Evolutionary conservation across 2,113 vertebrate genomes (phyloP), one percentile per base, ranked within the genome.

Genomic region (Eonycteris spelaea): DNA sequence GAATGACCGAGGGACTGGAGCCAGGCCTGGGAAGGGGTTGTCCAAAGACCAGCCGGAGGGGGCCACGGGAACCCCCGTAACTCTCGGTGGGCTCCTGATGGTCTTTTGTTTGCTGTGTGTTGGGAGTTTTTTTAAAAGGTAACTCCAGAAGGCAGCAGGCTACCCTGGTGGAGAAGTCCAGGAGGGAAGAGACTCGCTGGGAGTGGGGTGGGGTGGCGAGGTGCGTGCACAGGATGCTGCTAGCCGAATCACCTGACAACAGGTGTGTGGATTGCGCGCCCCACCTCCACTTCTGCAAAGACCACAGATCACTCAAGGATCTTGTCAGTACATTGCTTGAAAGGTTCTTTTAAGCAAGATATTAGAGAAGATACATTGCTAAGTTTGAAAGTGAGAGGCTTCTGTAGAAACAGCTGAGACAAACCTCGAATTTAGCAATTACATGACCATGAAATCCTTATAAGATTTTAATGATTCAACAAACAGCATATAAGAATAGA

Each of bases 71-170:
- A 38, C 35, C 71, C 92, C 74, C 5, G 59, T 33, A 18, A 89
- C 91, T 73, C 68, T 65, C 0, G 33, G 38, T 91, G 2, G 8
- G 80, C 61, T 59, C 51, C 2, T 19, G 33, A 48, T 68, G 3
- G 90, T 68, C 97, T 97, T 97, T 97, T 97, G 94, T 96, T 95
- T 95, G 95, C 96, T 96, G 94, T 94, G 96, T 87, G 87, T 33
- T 83, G 48, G 80, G 53, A 61, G 94, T 79, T 30, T 35, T 67
- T 94, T 84, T 80, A 21, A 0, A 96, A 97, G 90, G 77, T 97
- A 86, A 92, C 77, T 94, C 84, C 6, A 12, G 84, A 90, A 92
- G 84, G 80, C 63, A 59, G 24, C 43, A 87, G 90, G 48, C 38
- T 80, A 26, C 85, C 67, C 0, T 9, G 35, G 80, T 71, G 95